Base-by-base conservation (phyloP, 2,888 invertebrate genomes). In the Crematogaster levior region DNA sequence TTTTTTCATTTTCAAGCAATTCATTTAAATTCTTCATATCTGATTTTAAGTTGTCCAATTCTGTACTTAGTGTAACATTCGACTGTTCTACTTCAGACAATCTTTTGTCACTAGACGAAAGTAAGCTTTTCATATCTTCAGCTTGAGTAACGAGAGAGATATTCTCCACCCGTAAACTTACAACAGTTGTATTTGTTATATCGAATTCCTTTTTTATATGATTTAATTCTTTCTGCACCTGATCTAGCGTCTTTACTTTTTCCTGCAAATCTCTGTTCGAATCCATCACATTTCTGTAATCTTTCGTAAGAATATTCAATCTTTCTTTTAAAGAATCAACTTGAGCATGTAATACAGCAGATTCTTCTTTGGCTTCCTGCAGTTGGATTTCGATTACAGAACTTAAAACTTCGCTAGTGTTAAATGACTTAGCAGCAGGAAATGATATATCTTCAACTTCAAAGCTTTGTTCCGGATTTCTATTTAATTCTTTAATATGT, bases 241-340 rank as follows among this genome's bases (percentile, higher is more conserved):
- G 70, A 77, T 88, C 75, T 60, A 91, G 48, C 6, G 65, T 65
- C 77, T 88, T 72, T 1, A 86, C 75, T 21, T 87, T 86, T 6
- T 91, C 81, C 18, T 83, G 37, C 40, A 89, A 81, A 6, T 58
- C 51, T 43, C 21, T 46, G 15, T 79, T 85, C 10, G 27, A 34
- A 51, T 86, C 24, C 6, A 37, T 53, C 10, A 70, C 24, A 65
- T 51, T 15, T 53, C 83, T 40, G 24, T 85, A 30, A 30, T 88
- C 70, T 18, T 63, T 46, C 10, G 9, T 80, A 1, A 58, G 61
- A 18, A 53, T 30, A 60, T 83, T 56, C 2, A 91, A 65, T 56
- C 88, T 84, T 34, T 81, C 73, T 73, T 88, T 89, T 43, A 95
- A 90, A 80, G 95, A 95, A 10, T 95, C 95, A 30, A 96, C 90